These are phyloP conservation scores for Clarias macrocephalus DNA, from an alignment of 2,113 vertebrate genomes.

Conservation along the genomic window DNA sequence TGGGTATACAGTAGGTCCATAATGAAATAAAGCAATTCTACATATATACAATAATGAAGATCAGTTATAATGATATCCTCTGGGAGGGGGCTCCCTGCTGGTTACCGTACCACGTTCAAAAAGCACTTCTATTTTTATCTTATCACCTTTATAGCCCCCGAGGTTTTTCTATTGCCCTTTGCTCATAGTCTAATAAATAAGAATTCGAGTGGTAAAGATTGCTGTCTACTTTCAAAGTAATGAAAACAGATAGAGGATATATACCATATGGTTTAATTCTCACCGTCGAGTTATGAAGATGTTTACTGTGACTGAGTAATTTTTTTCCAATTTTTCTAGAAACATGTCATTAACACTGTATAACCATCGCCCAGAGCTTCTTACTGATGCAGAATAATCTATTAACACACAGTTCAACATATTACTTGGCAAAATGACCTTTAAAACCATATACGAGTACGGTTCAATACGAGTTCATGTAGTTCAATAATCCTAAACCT, in stretches of 20 bases:
- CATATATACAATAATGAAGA: neutral
- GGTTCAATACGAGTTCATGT: neutral
- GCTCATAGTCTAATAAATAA: neutral
- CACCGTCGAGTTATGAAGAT: neutral
- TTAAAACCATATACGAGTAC: neutral
- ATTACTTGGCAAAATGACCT: neutral
- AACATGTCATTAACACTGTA: neutral
- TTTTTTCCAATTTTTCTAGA: neutral
- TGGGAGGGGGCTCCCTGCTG: neutral
- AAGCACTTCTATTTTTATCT: neutral
- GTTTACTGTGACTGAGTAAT: neutral
- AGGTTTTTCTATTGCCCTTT: neutral
- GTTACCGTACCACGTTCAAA: neutral
- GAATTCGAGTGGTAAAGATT: neutral
- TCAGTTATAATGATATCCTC: neutral
- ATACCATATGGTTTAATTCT: constrained; percentile 7
- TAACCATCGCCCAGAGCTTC: neutral
- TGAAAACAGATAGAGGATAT: neutral
- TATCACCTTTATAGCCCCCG: neutral
- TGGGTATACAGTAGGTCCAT: neutral
- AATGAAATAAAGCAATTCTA: neutral
- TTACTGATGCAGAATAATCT: neutral
- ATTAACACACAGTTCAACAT: neutral
- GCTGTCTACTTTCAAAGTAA: neutral
- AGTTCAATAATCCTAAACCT: neutral